These are phyloP conservation scores for Neodiprion virginianus DNA, from an alignment of 1,140 invertebrate genomes.

Conservation along the genomic window DNA sequence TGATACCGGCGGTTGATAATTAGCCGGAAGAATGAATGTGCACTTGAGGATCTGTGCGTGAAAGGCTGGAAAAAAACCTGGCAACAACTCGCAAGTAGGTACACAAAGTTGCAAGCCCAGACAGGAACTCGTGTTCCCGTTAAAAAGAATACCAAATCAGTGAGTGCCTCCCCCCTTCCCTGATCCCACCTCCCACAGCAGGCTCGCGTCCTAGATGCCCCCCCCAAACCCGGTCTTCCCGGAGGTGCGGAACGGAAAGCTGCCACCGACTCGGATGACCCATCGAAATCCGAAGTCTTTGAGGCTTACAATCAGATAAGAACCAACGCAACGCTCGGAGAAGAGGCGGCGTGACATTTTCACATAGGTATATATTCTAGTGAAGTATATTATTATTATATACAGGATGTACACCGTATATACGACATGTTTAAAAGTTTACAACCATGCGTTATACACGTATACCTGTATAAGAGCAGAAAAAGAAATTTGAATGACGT, in stretches of 20 bases:
- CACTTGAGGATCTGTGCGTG: background rate
- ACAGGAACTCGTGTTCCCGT: conserved; percentile 4
- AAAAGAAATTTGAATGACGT: background rate
- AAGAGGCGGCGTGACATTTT: too few species aligned
- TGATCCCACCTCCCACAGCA: background rate
- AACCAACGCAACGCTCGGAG: too few species aligned
- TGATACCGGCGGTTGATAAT: background rate
- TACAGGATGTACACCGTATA: too few species aligned
- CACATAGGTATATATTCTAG: too few species aligned
- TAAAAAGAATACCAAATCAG: conserved; percentile 7
- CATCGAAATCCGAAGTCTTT: background rate
- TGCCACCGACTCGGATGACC: background rate
- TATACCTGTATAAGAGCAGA: background rate
- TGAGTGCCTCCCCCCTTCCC: background rate
- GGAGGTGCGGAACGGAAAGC: background rate
- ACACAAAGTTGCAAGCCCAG: background rate
- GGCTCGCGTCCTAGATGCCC: background rate
- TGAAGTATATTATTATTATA: too few species aligned
- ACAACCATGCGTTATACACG: too few species aligned
- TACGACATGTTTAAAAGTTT: too few species aligned
- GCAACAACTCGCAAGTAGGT: background rate
- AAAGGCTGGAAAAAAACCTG: background rate
- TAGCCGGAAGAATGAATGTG: background rate
- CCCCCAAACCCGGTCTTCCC: background rate
- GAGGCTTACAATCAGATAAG: background rate